Percentiles rank a stretch among this genome's conserved stretches.
Evolutionary conservation across 2,888 invertebrate genomes (phyloP).

Genomic region (Hyposoter didymator): DNA sequence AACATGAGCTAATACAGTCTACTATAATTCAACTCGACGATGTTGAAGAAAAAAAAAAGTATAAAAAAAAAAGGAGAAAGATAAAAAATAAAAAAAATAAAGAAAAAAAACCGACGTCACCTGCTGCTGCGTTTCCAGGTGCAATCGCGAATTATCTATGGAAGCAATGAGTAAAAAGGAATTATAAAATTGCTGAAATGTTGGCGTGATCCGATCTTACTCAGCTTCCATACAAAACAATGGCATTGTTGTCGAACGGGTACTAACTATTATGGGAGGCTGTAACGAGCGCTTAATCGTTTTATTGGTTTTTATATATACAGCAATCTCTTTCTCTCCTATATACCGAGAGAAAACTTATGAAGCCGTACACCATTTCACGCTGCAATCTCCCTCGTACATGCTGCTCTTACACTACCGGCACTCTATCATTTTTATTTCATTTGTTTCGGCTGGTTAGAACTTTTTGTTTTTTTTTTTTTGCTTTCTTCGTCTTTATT

Average conservation of each 20-base stretch:
- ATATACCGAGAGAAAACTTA: constrained; percentile 19
- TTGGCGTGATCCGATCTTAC: constrained; percentile 42
- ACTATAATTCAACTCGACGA: neutral
- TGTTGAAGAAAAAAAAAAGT: constrained; percentile 31
- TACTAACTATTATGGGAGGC: constrained; percentile 29
- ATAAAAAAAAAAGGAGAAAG: constrained; percentile 1
- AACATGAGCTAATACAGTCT: constrained; percentile 1
- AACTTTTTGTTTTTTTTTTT: neutral
- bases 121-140: constrained; percentile 36
- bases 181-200: constrained; percentile 1
- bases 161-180: constrained; percentile 10
- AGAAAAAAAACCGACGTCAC: neutral
- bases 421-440: neutral
- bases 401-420: neutral
- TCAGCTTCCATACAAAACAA: constrained; percentile 37
- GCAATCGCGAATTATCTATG: constrained; percentile 17
- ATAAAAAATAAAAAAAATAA: constrained; percentile 6
- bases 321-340: constrained; percentile 13
- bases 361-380: constrained; percentile 53
- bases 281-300: constrained; percentile 57
- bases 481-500: constrained; percentile 22
- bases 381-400: neutral
- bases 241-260: constrained; percentile 51
- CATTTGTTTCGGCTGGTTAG: constrained; percentile 10
- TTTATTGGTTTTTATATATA: constrained; percentile 48